Conservation (phyloP, 2,113 vertebrate genomes). For the Erythrocercus mccallii region DNA sequence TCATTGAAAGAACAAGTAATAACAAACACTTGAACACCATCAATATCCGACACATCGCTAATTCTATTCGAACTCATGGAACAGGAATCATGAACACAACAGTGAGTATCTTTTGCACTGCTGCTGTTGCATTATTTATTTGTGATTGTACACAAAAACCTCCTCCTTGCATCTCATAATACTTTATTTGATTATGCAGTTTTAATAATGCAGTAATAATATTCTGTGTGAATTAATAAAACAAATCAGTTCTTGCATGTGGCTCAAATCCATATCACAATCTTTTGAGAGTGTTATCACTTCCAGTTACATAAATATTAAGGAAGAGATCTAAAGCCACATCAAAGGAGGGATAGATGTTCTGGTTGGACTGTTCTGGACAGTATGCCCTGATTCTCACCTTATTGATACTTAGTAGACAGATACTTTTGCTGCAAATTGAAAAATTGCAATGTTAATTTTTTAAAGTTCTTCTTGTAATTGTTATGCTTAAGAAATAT, state of each 20-base stretch:
- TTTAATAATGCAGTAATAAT: background rate
- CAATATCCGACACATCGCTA: conserved; percentile 97
- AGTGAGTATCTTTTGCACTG: conserved; percentile 71
- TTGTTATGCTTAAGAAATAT: background rate
- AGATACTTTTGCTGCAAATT: background rate
- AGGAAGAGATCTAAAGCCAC: background rate
- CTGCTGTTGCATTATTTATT: background rate
- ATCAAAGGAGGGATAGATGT: background rate
- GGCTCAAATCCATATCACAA: background rate
- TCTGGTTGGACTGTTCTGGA: background rate
- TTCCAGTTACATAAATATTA: background rate
- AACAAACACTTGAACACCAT: conserved; percentile 99
- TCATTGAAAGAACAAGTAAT: conserved; percentile 97
- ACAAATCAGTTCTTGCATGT: background rate
- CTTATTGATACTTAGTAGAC: background rate
- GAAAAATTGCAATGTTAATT: background rate
- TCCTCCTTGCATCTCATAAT: background rate
- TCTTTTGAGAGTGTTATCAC: background rate
- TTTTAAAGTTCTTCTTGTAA: background rate
- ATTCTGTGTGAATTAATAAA: background rate
- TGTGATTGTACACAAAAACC: background rate
- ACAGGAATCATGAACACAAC: conserved; percentile 99
- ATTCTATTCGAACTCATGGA: conserved; percentile 97
- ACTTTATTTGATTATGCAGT: background rate
- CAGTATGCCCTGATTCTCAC: background rate